A percentile compares a stretch with the other conserved stretches of the same genome.
These are phyloP conservation scores for Genyomyrus donnyi DNA, from an alignment of 2,113 vertebrate genomes.

Conservation along the genomic window DNA sequence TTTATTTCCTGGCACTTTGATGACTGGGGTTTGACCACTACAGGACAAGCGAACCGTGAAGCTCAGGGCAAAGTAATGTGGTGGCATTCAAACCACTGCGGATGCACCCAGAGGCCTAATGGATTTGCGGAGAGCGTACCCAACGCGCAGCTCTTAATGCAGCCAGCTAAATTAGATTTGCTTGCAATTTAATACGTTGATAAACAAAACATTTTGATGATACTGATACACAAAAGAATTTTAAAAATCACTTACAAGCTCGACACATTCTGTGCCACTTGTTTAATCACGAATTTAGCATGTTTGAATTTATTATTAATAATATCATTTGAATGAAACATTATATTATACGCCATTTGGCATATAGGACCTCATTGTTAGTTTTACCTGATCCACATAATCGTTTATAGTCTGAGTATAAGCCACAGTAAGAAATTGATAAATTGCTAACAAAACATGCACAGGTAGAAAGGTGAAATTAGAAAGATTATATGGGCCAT, in stretches of 20 bases:
- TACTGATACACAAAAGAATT: background rate
- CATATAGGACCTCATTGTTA: background rate
- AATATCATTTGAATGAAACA: background rate
- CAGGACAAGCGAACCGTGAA: slow-evolving; percentile 17
- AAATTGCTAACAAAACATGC: background rate
- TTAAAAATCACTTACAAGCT: background rate
- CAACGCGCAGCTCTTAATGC: background rate
- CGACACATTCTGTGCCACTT: background rate
- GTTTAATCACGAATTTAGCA: background rate
- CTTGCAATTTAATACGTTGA: background rate
- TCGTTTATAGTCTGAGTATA: background rate
- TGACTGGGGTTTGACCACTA: slow-evolving; percentile 28
- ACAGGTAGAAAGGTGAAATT: background rate
- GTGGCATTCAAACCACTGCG: background rate
- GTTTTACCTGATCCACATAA: background rate
- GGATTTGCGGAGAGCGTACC: no score
- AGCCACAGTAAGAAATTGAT: background rate
- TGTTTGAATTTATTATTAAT: background rate
- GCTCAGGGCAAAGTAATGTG: background rate
- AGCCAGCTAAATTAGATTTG: background rate
- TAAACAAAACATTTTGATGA: background rate
- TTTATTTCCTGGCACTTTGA: slow-evolving; percentile 38
- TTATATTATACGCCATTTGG: background rate
- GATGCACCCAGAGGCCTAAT: background rate
- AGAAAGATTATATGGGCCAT: background rate